These are phyloP conservation scores for Sycophila texana DNA, from an alignment of 2,888 invertebrate genomes.

Conservation along the genomic window DNA sequence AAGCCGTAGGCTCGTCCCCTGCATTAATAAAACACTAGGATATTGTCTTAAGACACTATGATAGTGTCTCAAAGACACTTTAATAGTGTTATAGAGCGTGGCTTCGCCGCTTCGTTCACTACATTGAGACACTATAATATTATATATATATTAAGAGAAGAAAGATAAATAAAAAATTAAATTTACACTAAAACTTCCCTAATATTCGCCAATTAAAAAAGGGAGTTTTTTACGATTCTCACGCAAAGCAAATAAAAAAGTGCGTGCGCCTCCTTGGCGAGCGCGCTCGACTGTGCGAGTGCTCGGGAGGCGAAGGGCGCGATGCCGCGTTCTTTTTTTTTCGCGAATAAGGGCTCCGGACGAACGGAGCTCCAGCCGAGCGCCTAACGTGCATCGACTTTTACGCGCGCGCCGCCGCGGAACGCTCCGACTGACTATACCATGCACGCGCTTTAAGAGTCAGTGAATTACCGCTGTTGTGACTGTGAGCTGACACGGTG, in stretches of 20 bases:
- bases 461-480: constrained; percentile 42
- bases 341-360: constrained; percentile 14
- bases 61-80: too few species aligned
- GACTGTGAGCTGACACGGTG: constrained; percentile 21
- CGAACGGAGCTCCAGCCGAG: constrained; percentile 44
- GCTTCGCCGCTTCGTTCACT: too few species aligned
- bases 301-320: background rate
- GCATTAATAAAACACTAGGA: too few species aligned
- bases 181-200: too few species aligned
- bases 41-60: too few species aligned
- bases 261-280: background rate
- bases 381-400: constrained; percentile 51
- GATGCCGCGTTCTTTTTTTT: background rate
- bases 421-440: background rate
- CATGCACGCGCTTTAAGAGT: constrained; percentile 1
- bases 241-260: background rate
- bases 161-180: too few species aligned
- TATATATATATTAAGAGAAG: too few species aligned
- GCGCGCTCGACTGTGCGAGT: background rate
- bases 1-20: too few species aligned
- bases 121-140: too few species aligned
- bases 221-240: background rate
- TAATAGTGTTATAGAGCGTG: too few species aligned
- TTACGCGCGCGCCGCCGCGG: constrained; percentile 32
- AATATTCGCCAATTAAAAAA: too few species aligned